Percentiles rank a stretch among this genome's conserved stretches.
Evolutionary conservation across 2,797 vertebrate genomes (phyloP).

Genomic region (Pseudopleuronectes americanus): DNA sequence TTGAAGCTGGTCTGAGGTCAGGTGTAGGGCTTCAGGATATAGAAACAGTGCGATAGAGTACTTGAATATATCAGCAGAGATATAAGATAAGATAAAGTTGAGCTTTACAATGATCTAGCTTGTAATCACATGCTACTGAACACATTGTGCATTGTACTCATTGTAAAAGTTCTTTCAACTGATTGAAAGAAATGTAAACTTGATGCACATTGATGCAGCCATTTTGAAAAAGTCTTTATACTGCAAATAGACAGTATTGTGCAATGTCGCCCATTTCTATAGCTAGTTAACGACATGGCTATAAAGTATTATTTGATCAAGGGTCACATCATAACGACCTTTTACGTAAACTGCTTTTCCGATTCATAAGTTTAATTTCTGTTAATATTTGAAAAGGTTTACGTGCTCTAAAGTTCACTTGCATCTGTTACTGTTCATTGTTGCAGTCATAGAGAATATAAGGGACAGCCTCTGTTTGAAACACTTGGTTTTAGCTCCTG

Average conservation of each 20-base stretch:
- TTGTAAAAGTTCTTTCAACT: neutral
- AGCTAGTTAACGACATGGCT: neutral
- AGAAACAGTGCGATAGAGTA: neutral
- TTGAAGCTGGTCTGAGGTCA: neutral
- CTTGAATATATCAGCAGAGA: neutral
- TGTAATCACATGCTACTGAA: neutral
- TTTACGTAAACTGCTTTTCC: neutral
- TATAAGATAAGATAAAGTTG: neutral
- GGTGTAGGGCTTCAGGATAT: neutral
- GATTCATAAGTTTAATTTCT: too few relatives aligned
- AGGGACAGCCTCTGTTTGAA: too few relatives aligned
- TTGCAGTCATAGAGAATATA: too few relatives aligned
- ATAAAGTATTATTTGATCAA: neutral
- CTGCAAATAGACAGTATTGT: too few relatives aligned
- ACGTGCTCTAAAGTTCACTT: too few relatives aligned
- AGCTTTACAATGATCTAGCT: neutral
- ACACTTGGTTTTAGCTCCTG: too few relatives aligned
- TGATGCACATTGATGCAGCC: too few relatives aligned
- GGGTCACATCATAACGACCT: conserved; percentile 6
- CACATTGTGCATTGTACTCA: neutral
- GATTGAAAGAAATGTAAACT: neutral
- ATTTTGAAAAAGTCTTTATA: too few relatives aligned
- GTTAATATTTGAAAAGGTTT: too few relatives aligned
- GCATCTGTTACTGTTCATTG: too few relatives aligned
- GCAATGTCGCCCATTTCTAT: neutral